A percentile compares a stretch with the other conserved stretches of the same genome.
Conservation (phyloP, 2,797 vertebrate species). For the Thripadectes ignobilis region DNA sequence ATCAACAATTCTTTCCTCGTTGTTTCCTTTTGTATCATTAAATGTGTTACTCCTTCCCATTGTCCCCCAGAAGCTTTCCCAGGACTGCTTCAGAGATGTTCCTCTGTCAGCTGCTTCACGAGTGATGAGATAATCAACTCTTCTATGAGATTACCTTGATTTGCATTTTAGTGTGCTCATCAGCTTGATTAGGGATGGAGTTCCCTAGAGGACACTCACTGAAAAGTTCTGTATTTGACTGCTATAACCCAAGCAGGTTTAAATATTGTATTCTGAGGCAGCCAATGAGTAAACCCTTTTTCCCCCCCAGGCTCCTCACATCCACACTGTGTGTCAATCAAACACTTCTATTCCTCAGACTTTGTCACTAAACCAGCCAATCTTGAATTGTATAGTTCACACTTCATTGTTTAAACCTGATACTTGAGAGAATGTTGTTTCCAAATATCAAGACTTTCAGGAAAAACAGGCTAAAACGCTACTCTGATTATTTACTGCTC, state of each 20-base stretch:
- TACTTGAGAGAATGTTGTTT: background rate
- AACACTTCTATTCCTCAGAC: background rate
- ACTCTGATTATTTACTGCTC: background rate
- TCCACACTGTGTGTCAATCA: background rate
- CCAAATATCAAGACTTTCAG: background rate
- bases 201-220: background rate
- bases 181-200: background rate
- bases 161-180: constrained; percentile 37
- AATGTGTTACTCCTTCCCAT: background rate
- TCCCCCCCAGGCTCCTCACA: background rate
- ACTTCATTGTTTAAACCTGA: background rate
- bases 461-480: background rate
- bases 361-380: background rate
- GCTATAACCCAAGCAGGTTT: background rate
- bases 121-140: constrained; percentile 2
- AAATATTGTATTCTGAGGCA: background rate
- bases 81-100: background rate
- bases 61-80: background rate
- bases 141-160: background rate
- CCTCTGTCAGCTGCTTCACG: background rate
- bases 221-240: background rate
- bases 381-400: background rate
- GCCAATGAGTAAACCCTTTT: background rate
- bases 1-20: background rate
- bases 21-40: background rate